Percentiles rank a stretch among this genome's conserved stretches.
Conservation (phyloP, 2,113 vertebrate species). For the Petrocephalus microphthalmus region DNA sequence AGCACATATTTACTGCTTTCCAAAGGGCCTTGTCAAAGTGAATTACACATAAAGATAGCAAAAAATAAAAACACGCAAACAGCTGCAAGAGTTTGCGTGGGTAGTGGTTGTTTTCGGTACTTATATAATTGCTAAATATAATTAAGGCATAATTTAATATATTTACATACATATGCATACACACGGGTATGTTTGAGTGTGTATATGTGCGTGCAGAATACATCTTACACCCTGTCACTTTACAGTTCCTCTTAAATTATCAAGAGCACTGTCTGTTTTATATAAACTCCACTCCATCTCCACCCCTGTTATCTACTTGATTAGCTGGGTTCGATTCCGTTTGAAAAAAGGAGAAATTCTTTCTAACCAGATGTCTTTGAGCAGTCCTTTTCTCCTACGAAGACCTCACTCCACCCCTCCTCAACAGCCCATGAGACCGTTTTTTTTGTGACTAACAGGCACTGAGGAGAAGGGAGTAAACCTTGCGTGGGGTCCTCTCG, state of each 20-base stretch:
- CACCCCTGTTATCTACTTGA: background rate
- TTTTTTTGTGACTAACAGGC: background rate
- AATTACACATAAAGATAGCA: conserved; percentile 41
- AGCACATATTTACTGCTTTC: conserved; percentile 53
- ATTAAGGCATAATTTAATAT: conserved; percentile 60
- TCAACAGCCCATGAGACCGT: background rate
- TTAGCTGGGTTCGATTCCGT: background rate
- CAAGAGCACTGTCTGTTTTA: conserved; percentile 24
- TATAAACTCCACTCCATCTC: conserved; percentile 9
- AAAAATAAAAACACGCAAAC: conserved; percentile 56
- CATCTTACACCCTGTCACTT: conserved; percentile 61
- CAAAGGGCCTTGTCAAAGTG: conserved; percentile 56
- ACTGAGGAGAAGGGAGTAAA: background rate
- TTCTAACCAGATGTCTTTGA: background rate
- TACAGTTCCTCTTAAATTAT: conserved; percentile 24
- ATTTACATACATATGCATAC: conserved; percentile 65
- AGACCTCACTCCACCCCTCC: background rate
- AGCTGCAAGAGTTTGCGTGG: conserved; percentile 54
- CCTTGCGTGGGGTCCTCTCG: background rate
- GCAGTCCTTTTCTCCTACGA: conserved; percentile 6
- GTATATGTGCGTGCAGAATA: conserved; percentile 64
- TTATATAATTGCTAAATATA: conserved; percentile 70
- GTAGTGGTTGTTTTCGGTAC: conserved; percentile 70
- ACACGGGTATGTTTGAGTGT: conserved; percentile 55
- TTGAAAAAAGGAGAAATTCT: conserved; percentile 4